Evolutionary conservation across 2,888 invertebrate species (phyloP), one percentile per base, ranked within the genome.

Genomic region (Pimpla rufipes): DNA sequence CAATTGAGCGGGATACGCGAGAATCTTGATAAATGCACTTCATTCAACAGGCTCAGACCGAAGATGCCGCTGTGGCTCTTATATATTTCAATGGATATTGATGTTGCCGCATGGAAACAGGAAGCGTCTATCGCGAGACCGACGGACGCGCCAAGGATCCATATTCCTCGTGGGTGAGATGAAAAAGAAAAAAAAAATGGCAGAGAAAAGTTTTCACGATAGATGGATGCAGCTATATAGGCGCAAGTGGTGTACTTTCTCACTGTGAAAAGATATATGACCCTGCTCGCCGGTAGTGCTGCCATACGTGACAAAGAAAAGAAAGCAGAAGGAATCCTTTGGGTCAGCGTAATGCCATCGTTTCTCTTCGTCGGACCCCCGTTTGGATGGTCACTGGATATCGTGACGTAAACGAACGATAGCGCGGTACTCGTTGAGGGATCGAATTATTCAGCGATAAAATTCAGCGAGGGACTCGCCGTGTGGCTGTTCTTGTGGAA

Each of bases 271-370:
- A 71, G 75, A 76, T 75, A 66, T 76, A 79, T 59, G 79, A 76
- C 71, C 59, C 55, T 18, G 79, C 75, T 13, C n/a, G 64, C 35
- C 35, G 62, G 16, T 47, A 68, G 70, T 45, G 11, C 66, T 59
- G 50, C 29, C 55, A 59, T 62, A 50, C 52, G 76, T 79, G 79
- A 79, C 83, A 68, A 76, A 79, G 67, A 79, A 76, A 67, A 50
- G 64, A 66, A 57, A 71, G 79, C 55, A 47, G 62, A 59, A 64
- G 66, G 55, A 40, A 55, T 66, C 59, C 79, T 78, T 45, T 40
- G 79, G 83, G 83, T 83, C 79, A 75, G 57, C 59, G 66, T 79
- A 76, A 83, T 73, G 67, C 37, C 57, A 71, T 73, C 71, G 59
- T 83, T 79, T 79, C 71, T 83, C 82, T 75, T 83, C 66, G 70